These are phyloP conservation scores for Rhinogobio ventralis DNA, from an alignment of 2,797 vertebrate genomes.

Conservation along the genomic window DNA sequence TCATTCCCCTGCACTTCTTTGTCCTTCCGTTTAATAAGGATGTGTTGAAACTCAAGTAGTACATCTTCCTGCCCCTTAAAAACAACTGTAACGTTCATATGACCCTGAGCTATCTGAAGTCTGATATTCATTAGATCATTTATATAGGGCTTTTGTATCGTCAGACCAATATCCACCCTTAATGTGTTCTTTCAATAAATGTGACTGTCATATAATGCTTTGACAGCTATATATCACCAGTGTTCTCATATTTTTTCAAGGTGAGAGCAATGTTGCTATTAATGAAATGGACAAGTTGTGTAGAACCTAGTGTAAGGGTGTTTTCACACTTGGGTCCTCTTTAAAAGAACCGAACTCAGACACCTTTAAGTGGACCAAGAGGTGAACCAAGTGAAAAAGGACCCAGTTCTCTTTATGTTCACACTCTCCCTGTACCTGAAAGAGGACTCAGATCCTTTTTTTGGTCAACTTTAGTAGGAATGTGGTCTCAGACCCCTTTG, in stretches of 20 bases:
- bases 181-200: slow-evolving; percentile 39
- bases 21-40: background rate
- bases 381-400: no score
- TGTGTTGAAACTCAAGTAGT: background rate
- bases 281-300: slow-evolving; percentile 23
- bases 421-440: no score
- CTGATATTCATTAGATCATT: slow-evolving; percentile 14
- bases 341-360: no score
- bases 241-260: slow-evolving; percentile 33
- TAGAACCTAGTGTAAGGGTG: background rate
- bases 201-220: slow-evolving; percentile 29
- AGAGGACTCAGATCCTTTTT: no score
- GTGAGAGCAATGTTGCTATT: slow-evolving; percentile 35
- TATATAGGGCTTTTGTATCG: background rate
- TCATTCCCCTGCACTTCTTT: background rate
- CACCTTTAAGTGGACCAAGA: no score
- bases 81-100: background rate
- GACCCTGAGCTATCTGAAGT: slow-evolving; percentile 13
- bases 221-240: slow-evolving; percentile 29
- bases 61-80: background rate
- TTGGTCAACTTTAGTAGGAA: no score
- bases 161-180: background rate
- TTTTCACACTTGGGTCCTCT: no score
- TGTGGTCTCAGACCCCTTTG: no score
- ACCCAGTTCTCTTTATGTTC: no score